Base-by-base conservation (phyloP, 1,140 invertebrate species). In the Rhysida immarginata region DNA sequence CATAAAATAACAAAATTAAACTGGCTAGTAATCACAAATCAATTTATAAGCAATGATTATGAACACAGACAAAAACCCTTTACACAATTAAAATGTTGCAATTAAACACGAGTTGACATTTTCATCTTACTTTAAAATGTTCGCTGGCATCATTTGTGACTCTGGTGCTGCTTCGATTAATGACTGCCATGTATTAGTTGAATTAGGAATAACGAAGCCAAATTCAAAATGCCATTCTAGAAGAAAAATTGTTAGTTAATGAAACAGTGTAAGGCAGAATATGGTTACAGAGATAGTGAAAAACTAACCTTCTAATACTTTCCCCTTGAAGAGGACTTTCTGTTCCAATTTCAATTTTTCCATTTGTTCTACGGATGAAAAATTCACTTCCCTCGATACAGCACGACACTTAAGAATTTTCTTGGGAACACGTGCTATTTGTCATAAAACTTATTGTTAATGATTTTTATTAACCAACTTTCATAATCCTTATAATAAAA, bases 101-200 rank as follows among this genome's bases (percentile, higher is more conserved):
- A n/a, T n/a, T n/a, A n/a, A n/a, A n/a, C n/a, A n/a, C n/a, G n/a
- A n/a, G n/a, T n/a, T n/a, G n/a, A n/a, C n/a, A n/a, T n/a, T n/a
- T n/a, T n/a, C 29, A 35, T 68, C 73, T 74, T 77, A 89, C 86
- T 93, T 98, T 60, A 99, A 76, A 59, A 98, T 80, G 73, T 89
- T 92, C 1, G 95, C 93, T 43, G 96, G 95, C 90, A 99, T 96
- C 95, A 99, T 99, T 75, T 99, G 92, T 58, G 88, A 95, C 72
- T 99, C 95, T 2, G 96, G 95, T 0, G 96, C 96, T 35, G 96
- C 94, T 75, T 98, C 92, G 62, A 99, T 96, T 20, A 93, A 76
- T 56, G 87, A 95, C 70, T 98, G 94, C 96, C 96, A 99, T 2
- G 95, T 98, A 72, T 99, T 99, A 44, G 94, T 98, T 20, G 95